Base-by-base conservation (phyloP, 2,888 invertebrate genomes). In the Leistus spinibarbis region DNA sequence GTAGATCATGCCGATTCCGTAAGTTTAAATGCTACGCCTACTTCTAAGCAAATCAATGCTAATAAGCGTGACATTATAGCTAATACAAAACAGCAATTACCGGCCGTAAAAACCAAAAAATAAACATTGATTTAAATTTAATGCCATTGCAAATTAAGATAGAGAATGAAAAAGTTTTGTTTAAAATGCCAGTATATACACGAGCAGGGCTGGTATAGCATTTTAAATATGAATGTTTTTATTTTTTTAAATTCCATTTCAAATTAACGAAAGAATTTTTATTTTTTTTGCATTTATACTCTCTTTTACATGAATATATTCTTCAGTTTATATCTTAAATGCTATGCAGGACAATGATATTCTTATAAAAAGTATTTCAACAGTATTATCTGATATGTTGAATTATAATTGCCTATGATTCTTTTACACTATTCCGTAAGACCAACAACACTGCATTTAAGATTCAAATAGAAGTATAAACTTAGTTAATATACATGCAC, bases 21-120 rank as follows among this genome's bases (percentile, higher is more conserved):
- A 69, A 65, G 77, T 27, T 17, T 20, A 20, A 70, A 77, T 27
- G 76, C 78, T 66, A 80, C 79, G 74, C 54, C 79, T 63, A 77
- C 67, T 76, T 81, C 63, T 56, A 72, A 72, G 16, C 64, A 23
- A 53, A 40, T 13, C 13, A 40, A 40, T 40, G 63, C 24, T 24
- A 40, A 19, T 57, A 74, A 64, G 53, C 60, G 24, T n/a, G 56
- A 68, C 54, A 17, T 23, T n/a, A n/a, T n/a, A 23, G 13, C 68
- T 13, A 56, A 13, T 16, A 17, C 74, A 1, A 75, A 75, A 19
- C 54, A 67, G 40, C n/a, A 54, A 63, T 63, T 75, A n/a, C 75
- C 75, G n/a, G 64, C 56, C 23, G 75, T 75, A 13, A 63, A 20
- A 63, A 22, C 17, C 17, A 57, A 17, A 57, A 57, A 57, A 16